These are phyloP conservation scores for Serripes groenlandicus DNA, from an alignment of 2,888 invertebrate species.

Conservation along the genomic window DNA sequence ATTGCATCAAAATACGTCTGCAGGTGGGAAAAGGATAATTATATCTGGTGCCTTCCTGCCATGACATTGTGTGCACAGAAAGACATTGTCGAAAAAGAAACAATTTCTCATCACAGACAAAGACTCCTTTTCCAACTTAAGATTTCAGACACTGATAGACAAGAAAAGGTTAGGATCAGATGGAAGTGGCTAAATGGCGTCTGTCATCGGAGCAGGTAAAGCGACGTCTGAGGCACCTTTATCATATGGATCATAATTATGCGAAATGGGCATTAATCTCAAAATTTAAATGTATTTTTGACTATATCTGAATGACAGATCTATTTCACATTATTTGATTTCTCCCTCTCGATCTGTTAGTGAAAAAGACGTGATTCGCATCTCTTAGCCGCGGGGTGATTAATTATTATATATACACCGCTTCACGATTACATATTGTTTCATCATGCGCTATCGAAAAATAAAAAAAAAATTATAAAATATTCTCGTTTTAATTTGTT, in stretches of 20 bases:
- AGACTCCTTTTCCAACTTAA: no score
- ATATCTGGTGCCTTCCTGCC: no score
- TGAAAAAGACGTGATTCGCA: background rate
- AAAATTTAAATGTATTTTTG: slow-evolving; percentile 20
- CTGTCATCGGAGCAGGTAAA: no score
- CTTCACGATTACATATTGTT: slow-evolving; percentile 26
- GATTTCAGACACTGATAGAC: no score
- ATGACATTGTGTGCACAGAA: no score
- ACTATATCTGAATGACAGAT: slow-evolving; percentile 5
- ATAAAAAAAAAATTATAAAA: background rate
- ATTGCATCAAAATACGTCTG: no score
- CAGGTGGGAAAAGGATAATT: no score
- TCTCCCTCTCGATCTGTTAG: slow-evolving; percentile 25
- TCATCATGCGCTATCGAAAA: slow-evolving; percentile 11
- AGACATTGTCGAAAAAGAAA: no score
- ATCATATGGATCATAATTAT: slow-evolving; percentile 25
- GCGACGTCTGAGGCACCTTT: background rate
- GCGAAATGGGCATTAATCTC: slow-evolving; percentile 17
- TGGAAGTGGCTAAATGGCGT: no score
- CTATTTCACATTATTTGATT: slow-evolving; percentile 29
- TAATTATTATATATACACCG: slow-evolving; percentile 27
- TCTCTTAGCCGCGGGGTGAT: slow-evolving; percentile 26
- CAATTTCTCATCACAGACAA: no score
- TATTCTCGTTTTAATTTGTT: slow-evolving; percentile 11
- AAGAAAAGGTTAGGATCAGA: no score